Base-by-base conservation (phyloP, 2,888 invertebrate genomes). In the Pycnomerus fuliginosus region DNA sequence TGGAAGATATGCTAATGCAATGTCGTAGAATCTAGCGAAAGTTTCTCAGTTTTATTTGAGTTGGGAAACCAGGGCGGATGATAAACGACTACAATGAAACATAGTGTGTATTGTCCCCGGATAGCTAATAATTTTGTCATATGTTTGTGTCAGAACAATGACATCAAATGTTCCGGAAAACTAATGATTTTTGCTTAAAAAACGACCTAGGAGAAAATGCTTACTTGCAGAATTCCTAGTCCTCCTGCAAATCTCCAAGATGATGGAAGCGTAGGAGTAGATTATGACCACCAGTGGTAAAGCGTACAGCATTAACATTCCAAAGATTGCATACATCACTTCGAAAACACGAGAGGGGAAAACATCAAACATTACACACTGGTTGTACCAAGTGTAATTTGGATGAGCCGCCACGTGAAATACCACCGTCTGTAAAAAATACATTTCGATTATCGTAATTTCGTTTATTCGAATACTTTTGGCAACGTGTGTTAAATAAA, bases 371-470 rank as follows among this genome's bases (percentile, higher is more conserved):
- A 90, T 87, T 35, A 96, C 89, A 72, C 97, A 97, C 67, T 97
- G 96, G 60, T 82, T 82, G 74, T 89, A 96, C 86, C 87, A 90
- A 32, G 80, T 82, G 39, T 85, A 80, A 36, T 82, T 79, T 0
- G 95, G 95, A 74, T 96, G 95, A 24, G 76, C 75, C 62, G 89
- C 89, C 36, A 91, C 79, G 64, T 92, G 93, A 70, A 95, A 96
- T 48, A 95, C 83, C 55, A 87, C 76, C 64, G 82, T 79, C 89
- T 90, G 74, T 23, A 75, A 74, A 48, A 31, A n/a, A 10, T 13
- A 13, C 11, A 28, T 12, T 2, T 11, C 28, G 3, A 7, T 28
- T 13, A 16, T 31, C 16, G 11, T 15, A 15, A 15, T 11, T 8
- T 3, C 7, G 8, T 31, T 15, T 2, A 14, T 14, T 8, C 20